Conservation (phyloP, 2,113 vertebrate species). For the Dunckerocampus dactyliophorus region DNA sequence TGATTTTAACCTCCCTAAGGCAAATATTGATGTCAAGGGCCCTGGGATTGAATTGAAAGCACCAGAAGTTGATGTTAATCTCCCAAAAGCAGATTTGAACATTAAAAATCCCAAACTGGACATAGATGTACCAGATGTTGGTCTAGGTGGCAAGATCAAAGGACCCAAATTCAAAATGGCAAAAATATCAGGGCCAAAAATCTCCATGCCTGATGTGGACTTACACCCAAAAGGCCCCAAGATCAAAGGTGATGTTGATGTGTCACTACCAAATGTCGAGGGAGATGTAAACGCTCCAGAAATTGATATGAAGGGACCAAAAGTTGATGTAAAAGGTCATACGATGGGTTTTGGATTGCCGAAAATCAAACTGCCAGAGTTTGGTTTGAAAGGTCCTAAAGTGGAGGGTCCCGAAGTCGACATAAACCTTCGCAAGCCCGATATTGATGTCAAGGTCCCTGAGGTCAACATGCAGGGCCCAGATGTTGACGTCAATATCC, state of each 20-base stretch:
- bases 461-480: not conserved
- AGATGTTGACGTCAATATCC: slow-evolving; percentile 40
- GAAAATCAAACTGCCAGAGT: slow-evolving; percentile 20
- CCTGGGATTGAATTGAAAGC: not conserved
- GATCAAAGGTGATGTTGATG: slow-evolving; percentile 15
- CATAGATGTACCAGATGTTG: not conserved
- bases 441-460: slow-evolving; percentile 1
- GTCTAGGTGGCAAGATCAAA: not conserved
- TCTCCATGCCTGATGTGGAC: slow-evolving; percentile 4
- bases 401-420: slow-evolving; percentile 9
- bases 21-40: not conserved
- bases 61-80: not conserved
- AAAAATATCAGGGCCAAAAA: slow-evolving; percentile 4
- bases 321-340: not conserved
- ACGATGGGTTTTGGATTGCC: slow-evolving; percentile 26
- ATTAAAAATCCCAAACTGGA: not conserved
- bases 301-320: not conserved
- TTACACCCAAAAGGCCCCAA: slow-evolving; percentile 7
- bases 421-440: slow-evolving; percentile 3
- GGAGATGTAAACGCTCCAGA: slow-evolving; percentile 11
- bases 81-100: not conserved
- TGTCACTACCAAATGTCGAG: slow-evolving; percentile 16
- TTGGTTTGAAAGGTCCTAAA: slow-evolving; percentile 3
- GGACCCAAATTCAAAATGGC: slow-evolving; percentile 19
- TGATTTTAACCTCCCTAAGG: not conserved